These are phyloP conservation scores for Hyalella azteca DNA, from an alignment of 2,888 invertebrate species.

Conservation along the genomic window DNA sequence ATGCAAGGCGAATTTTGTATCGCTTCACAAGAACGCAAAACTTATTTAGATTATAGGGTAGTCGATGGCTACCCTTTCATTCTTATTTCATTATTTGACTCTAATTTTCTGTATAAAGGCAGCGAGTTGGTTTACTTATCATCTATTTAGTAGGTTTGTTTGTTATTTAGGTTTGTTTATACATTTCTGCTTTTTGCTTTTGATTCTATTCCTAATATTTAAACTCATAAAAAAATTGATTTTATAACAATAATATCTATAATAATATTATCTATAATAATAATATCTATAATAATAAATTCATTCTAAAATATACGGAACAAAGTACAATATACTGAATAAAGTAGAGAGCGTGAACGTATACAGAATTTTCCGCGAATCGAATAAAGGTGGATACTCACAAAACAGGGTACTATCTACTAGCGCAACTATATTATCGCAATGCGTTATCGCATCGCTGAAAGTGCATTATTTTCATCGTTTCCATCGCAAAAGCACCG, in stretches of 20 bases:
- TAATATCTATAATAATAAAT: neutral
- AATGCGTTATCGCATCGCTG: too few species aligned
- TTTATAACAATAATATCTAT: neutral
- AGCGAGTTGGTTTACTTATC: neutral
- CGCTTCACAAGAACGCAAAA: neutral
- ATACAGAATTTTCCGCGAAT: too few species aligned
- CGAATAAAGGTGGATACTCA: too few species aligned
- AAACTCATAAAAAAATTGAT: neutral
- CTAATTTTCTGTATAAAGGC: neutral
- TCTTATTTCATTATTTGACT: neutral
- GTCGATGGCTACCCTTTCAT: neutral
- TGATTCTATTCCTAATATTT: neutral
- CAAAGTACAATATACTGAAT: too few species aligned
- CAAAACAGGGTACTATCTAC: too few species aligned
- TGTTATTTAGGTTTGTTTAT: neutral
- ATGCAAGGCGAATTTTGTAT: neutral
- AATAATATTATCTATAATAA: neutral
- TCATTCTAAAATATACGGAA: too few species aligned
- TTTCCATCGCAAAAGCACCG: too few species aligned
- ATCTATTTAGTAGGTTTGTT: neutral
- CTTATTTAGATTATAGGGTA: neutral
- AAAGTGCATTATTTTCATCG: too few species aligned
- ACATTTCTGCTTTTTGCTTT: too few species aligned
- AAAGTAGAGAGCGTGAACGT: too few species aligned
- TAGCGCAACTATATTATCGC: too few species aligned